These are phyloP conservation scores for Dilophus febrilis DNA, from an alignment of 2,888 invertebrate genomes.

Conservation along the genomic window DNA sequence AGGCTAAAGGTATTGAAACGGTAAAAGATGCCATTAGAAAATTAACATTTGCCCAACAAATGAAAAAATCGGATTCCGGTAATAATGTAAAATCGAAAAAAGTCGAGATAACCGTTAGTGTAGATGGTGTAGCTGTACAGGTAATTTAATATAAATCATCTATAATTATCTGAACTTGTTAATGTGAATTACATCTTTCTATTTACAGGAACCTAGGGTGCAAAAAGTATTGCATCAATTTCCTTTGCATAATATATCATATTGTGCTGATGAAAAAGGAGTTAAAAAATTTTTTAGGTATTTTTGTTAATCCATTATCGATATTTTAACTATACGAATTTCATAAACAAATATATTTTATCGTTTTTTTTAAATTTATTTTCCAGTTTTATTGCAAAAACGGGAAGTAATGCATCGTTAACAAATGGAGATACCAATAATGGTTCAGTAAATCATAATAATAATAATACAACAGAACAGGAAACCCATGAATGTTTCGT, in stretches of 20 bases:
- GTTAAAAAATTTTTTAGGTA: constrained; percentile 79
- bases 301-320: not conserved
- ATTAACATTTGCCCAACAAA: constrained; percentile 82
- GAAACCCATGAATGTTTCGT: constrained; percentile 92
- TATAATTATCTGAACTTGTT: constrained; percentile 2
- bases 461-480: no score
- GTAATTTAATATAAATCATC: constrained; percentile 25
- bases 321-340: no score
- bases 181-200: constrained; percentile 6
- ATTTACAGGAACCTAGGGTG: constrained; percentile 45
- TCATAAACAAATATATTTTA: not conserved
- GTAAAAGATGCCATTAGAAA: constrained; percentile 95
- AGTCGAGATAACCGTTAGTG: constrained; percentile 91
- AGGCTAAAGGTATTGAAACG: constrained; percentile 94
- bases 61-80: constrained; percentile 79
- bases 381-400: constrained; percentile 29
- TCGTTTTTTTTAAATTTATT: not conserved
- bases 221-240: constrained; percentile 84
- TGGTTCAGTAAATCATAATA: no score
- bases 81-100: constrained; percentile 64
- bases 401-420: constrained; percentile 15
- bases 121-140: constrained; percentile 90
- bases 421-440: constrained; percentile 11
- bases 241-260: constrained; percentile 92
- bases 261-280: constrained; percentile 97